Conservation (phyloP, 2,888 invertebrate genomes). For the Cheilosia vernalis region DNA sequence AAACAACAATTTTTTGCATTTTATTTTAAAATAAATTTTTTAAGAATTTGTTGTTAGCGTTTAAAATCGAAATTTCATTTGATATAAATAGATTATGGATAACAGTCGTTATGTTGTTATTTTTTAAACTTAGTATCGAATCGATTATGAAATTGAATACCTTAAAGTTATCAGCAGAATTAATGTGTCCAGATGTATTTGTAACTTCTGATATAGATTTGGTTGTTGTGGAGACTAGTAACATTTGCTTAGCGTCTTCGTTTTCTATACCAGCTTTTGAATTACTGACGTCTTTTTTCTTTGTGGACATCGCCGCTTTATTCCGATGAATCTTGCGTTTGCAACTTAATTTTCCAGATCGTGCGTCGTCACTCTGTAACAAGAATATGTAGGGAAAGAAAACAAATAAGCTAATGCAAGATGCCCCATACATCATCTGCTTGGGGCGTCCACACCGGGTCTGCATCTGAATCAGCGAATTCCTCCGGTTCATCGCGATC, state of each 20-base stretch:
- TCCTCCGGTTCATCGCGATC: slow-evolving; percentile 85
- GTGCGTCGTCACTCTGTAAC: slow-evolving; percentile 57
- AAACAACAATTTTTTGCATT: no score
- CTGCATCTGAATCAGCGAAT: slow-evolving; percentile 87
- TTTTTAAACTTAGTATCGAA: not conserved
- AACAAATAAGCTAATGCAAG: not conserved
- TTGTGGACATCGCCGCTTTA: slow-evolving; percentile 17
- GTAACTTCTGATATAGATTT: slow-evolving; percentile 46
- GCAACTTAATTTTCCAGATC: slow-evolving; percentile 17
- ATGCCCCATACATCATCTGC: slow-evolving; percentile 84
- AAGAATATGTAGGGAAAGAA: slow-evolving; percentile 17
- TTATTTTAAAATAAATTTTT: no score
- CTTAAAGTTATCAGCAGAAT: slow-evolving; percentile 81
- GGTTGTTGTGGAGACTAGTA: slow-evolving; percentile 46
- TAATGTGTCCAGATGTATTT: slow-evolving; percentile 37
- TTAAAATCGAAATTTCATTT: no score
- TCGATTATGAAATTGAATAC: slow-evolving; percentile 72
- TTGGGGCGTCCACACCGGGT: slow-evolving; percentile 90
- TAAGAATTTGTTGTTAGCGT: no score
- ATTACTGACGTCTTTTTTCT: slow-evolving; percentile 25
- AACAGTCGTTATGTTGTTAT: not conserved
- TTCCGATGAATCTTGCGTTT: slow-evolving; percentile 61
- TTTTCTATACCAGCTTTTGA: slow-evolving; percentile 13
- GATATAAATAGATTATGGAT: no score
- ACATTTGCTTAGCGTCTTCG: slow-evolving; percentile 20